Evolutionary conservation across 2,888 invertebrate genomes (phyloP).

Genomic region (Trissolcus brochymenae): DNA sequence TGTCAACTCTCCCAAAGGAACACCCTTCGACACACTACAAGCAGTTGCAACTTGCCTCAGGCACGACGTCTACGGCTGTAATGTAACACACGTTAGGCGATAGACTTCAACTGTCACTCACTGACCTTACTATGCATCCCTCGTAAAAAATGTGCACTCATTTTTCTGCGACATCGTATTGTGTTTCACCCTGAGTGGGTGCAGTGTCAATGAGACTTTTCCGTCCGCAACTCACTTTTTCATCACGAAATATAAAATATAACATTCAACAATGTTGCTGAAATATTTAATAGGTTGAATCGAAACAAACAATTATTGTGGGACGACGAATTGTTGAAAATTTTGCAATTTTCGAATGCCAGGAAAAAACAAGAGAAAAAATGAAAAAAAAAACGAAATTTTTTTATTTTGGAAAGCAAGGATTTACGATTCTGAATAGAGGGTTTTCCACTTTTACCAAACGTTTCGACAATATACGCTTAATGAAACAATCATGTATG

Average conservation of each 20-base stretch:
- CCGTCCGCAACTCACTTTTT: neutral
- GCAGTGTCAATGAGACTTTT: slow-evolving; percentile 24
- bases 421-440: neutral
- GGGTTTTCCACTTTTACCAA: slow-evolving; percentile 6
- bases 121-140: slow-evolving; percentile 52
- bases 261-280: neutral
- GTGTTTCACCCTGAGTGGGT: slow-evolving; percentile 18
- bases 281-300: neutral
- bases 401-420: too few species aligned
- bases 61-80: slow-evolving; percentile 54
- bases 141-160: slow-evolving; percentile 37
- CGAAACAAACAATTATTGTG: too few species aligned
- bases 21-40: slow-evolving; percentile 59
- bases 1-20: slow-evolving; percentile 58
- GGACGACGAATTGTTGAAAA: too few species aligned
- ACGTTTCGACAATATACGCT: slow-evolving; percentile 1
- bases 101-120: slow-evolving; percentile 55
- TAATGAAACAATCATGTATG: slow-evolving; percentile 11
- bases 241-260: neutral
- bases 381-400: too few species aligned
- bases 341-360: too few species aligned
- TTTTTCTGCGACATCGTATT: slow-evolving; percentile 39
- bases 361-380: too few species aligned
- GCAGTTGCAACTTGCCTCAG: slow-evolving; percentile 55
- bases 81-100: slow-evolving; percentile 49